phyloP scores from a whole-genome alignment of 2,113 vertebrate genomes.

The Tichodroma muraria region DNA sequence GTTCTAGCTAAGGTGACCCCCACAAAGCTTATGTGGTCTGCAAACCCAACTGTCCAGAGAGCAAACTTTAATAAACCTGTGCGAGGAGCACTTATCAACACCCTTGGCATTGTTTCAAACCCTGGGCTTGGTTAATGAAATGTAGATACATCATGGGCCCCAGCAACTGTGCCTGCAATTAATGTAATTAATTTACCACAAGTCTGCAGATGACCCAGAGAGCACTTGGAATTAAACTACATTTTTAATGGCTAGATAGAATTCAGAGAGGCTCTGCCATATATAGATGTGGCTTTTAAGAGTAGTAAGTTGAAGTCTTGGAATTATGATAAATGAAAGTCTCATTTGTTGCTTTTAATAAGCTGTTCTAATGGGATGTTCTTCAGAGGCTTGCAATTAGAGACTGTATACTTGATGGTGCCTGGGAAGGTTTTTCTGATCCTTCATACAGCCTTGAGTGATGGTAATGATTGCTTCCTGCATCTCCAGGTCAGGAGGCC shows the following conservation, averaged over 20 bases:
- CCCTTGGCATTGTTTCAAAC: neutral
- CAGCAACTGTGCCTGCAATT: conserved; percentile 3
- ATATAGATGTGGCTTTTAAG: neutral
- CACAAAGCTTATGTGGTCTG: neutral
- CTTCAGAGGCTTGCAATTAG: conserved; percentile 34
- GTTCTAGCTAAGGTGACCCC: neutral
- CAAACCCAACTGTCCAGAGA: neutral
- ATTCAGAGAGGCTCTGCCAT: neutral
- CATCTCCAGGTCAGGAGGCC: neutral
- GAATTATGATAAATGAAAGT: neutral
- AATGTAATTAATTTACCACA: conserved; percentile 24
- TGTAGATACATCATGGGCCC: neutral
- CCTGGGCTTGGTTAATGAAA: conserved; percentile 24
- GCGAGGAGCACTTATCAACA: neutral
- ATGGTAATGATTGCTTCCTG: neutral
- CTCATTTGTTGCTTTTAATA: conserved; percentile 42
- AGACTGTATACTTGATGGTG: neutral
- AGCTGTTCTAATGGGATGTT: conserved; percentile 11
- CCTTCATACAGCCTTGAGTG: neutral
- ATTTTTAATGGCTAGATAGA: neutral
- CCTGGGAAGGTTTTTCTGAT: conserved; percentile 23
- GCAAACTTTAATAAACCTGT: neutral
- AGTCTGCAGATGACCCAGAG: neutral
- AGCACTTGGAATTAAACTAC: neutral
- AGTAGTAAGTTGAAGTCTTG: neutral